Evolutionary conservation across 2,888 invertebrate genomes (phyloP).

Genomic region (Tipula lateralis): DNA sequence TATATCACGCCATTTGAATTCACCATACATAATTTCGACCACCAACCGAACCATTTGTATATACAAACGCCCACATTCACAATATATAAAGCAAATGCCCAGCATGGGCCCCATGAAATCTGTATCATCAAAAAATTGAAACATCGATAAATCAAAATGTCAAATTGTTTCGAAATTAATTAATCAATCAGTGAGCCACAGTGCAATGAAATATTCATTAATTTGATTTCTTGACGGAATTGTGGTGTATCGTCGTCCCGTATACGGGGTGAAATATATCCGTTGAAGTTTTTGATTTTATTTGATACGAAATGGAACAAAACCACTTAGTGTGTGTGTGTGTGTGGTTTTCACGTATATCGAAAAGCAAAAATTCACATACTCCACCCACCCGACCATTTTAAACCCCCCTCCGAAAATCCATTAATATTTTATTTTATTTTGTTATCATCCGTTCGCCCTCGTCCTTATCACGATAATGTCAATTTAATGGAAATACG

Average conservation of each 20-base stretch:
- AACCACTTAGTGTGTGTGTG: not conserved
- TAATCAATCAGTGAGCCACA: not conserved
- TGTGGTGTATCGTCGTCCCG: not conserved
- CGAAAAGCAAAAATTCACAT: not conserved
- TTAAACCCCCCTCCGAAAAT: not conserved
- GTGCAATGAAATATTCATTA: not conserved
- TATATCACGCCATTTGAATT: no score
- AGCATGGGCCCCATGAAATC: no score
- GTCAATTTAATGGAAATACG: not conserved
- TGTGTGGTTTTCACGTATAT: not conserved
- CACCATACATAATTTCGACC: no score
- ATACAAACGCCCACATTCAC: no score
- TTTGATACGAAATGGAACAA: not conserved
- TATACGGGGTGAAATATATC: not conserved
- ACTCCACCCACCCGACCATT: not conserved
- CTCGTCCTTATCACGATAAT: not conserved
- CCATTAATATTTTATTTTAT: not conserved
- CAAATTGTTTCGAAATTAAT: not conserved
- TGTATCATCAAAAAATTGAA: not conserved
- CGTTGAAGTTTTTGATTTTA: not conserved
- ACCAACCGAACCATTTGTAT: no score
- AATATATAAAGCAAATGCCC: no score
- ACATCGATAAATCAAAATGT: not conserved
- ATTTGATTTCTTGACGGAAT: not conserved
- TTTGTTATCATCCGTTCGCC: not conserved